A percentile compares a stretch with the other conserved stretches of the same genome.
Evolutionary conservation across 2,113 vertebrate genomes (phyloP).

Genomic region (Bufo gargarizans): DNA sequence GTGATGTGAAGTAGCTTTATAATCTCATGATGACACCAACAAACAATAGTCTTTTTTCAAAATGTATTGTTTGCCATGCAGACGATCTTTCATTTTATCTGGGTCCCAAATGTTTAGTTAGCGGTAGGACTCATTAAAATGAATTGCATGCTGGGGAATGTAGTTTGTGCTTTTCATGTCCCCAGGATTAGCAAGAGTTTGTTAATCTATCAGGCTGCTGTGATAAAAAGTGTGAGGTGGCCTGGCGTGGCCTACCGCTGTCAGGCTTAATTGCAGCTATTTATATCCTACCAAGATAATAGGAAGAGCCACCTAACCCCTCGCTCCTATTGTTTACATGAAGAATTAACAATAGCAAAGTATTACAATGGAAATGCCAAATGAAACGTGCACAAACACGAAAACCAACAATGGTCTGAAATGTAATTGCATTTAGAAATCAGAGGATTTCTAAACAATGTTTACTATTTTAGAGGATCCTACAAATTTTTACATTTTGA

Average conservation of each 20-base stretch:
- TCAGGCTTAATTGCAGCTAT: constrained; percentile 52
- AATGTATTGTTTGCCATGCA: not conserved
- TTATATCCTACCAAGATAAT: constrained; percentile 56
- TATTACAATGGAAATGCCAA: not conserved
- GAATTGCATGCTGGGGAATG: constrained; percentile 44
- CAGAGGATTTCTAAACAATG: not conserved
- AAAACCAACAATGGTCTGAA: not conserved
- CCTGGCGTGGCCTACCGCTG: constrained; percentile 29
- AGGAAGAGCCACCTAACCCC: constrained; percentile 45
- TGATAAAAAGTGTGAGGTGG: constrained; percentile 48
- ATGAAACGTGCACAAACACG: not conserved
- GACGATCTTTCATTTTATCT: not conserved
- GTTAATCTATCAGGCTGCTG: constrained; percentile 27
- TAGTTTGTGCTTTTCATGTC: constrained; percentile 49
- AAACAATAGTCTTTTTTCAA: not conserved
- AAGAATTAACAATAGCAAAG: constrained; percentile 36
- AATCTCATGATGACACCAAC: not conserved
- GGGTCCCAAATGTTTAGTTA: not conserved
- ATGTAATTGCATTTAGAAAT: not conserved
- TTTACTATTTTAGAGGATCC: not conserved
- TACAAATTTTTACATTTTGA: not conserved
- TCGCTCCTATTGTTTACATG: constrained; percentile 47
- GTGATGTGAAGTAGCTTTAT: not conserved
- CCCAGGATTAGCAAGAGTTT: constrained; percentile 33
- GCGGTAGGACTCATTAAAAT: constrained; percentile 1